A percentile compares a stretch with the other conserved stretches of the same genome.
These are phyloP conservation scores for Pyrocoelia pectoralis DNA, from an alignment of 2,888 invertebrate species.

Conservation along the genomic window DNA sequence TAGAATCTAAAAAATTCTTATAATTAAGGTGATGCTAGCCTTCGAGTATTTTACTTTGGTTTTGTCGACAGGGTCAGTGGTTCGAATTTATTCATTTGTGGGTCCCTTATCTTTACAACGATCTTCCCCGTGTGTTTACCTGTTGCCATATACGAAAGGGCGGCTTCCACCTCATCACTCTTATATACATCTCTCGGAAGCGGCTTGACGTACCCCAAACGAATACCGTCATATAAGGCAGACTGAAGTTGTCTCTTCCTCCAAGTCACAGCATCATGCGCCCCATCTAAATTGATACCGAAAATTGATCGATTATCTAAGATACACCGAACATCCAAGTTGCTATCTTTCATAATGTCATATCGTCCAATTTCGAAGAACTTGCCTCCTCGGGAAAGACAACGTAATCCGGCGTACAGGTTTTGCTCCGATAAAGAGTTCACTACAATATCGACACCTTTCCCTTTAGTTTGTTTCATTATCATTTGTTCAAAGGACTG, in stretches of 20 bases:
- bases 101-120: conserved; percentile 55
- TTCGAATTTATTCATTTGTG: neutral
- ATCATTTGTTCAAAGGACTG: conserved; percentile 88
- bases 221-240: conserved; percentile 71
- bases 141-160: conserved; percentile 70
- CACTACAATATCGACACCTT: conserved; percentile 89
- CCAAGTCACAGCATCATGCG: conserved; percentile 62
- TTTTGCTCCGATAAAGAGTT: conserved; percentile 95
- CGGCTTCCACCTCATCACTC: conserved; percentile 72
- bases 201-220: conserved; percentile 73
- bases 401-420: conserved; percentile 74
- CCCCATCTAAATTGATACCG: conserved; percentile 83
- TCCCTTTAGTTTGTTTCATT: conserved; percentile 78
- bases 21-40: conserved; percentile 70
- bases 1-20: conserved; percentile 62
- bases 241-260: conserved; percentile 64
- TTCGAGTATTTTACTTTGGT: no score
- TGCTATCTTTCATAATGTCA: conserved; percentile 78
- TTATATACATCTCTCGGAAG: conserved; percentile 71
- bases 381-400: conserved; percentile 68
- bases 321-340: conserved; percentile 71
- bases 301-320: conserved; percentile 75
- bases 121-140: conserved; percentile 71
- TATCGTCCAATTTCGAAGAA: conserved; percentile 90
- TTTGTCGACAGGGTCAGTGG: neutral